These are phyloP conservation scores for Plutomurus gul DNA, from an alignment of 1,140 invertebrate genomes.

Conservation along the genomic window DNA sequence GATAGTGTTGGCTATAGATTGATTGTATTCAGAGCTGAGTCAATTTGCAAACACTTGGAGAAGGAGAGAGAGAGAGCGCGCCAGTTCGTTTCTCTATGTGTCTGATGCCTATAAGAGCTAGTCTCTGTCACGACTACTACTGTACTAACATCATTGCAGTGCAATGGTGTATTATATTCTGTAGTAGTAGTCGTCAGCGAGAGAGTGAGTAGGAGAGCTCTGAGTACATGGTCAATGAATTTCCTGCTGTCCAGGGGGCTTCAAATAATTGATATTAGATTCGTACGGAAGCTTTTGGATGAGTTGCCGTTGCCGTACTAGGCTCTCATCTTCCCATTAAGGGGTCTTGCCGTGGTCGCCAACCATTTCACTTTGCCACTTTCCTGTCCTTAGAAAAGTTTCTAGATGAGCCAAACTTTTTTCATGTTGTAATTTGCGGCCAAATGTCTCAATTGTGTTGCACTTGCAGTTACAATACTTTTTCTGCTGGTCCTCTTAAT, in stretches of 20 bases:
- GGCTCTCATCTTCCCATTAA: conserved; percentile 52
- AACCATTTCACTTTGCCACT: conserved; percentile 38
- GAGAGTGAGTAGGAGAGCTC: conserved; percentile 25
- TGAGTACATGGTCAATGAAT: conserved; percentile 51
- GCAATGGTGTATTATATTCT: neutral
- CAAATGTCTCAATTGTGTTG: conserved; percentile 53
- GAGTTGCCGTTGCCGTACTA: conserved; percentile 18
- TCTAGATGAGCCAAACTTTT: conserved; percentile 42
- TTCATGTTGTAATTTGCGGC: conserved; percentile 52
- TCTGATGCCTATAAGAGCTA: neutral
- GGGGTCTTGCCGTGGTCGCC: conserved; percentile 38
- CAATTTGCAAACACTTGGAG: conserved; percentile 13
- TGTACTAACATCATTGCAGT: no score
- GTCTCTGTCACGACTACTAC: no score
- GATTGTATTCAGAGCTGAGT: conserved; percentile 17
- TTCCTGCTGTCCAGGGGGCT: conserved; percentile 53
- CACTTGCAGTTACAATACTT: conserved; percentile 43
- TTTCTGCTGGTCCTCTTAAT: conserved; percentile 29
- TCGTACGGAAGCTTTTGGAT: conserved; percentile 48
- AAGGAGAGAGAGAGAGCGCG: conserved; percentile 4
- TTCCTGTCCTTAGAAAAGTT: conserved; percentile 38
- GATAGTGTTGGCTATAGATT: neutral
- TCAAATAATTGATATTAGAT: conserved; percentile 54
- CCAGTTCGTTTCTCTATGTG: neutral
- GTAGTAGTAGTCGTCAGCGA: neutral